Evolutionary conservation across 2,113 vertebrate species (phyloP).

Genomic region (Pseudolaguvia tuberculata): DNA sequence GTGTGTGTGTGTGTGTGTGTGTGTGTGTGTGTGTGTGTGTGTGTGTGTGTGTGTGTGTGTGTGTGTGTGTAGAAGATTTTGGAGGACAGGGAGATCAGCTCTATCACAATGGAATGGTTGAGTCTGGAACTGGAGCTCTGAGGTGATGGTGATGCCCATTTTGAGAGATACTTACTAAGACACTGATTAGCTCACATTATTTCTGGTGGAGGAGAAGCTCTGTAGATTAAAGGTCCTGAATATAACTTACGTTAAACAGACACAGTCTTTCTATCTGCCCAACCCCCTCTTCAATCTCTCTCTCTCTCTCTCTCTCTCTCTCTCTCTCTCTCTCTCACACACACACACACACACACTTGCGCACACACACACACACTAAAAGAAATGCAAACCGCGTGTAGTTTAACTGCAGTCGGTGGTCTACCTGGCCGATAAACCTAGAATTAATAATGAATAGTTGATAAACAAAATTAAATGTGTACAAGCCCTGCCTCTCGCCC

Average conservation of each 20-base stretch:
- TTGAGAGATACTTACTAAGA: constrained; percentile 43
- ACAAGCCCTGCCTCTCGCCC: too few species aligned
- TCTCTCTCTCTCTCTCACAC: not conserved
- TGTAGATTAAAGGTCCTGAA: constrained; percentile 35
- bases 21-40: too few species aligned
- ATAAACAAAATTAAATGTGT: constrained; percentile 2
- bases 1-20: too few species aligned
- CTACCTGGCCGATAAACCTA: constrained; percentile 7
- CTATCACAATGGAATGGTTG: constrained; percentile 45
- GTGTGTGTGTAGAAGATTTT: constrained; percentile 16
- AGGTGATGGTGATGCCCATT: constrained; percentile 29
- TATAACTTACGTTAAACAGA: constrained; percentile 23
- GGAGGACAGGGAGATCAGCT: constrained; percentile 32
- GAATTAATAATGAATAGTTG: not conserved
- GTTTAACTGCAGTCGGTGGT: not conserved
- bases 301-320: too few species aligned
- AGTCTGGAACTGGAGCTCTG: constrained; percentile 24
- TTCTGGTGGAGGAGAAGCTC: constrained; percentile 6
- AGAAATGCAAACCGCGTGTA: not conserved
- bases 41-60: constrained; percentile 19
- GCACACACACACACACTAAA: constrained; percentile 9
- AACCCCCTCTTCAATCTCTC: not conserved
- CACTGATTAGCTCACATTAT: constrained; percentile 50
- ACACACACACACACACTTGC: constrained; percentile 26
- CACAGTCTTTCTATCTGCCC: constrained; percentile 2